Evolutionary conservation across 2,113 vertebrate genomes (phyloP), one percentile per base, ranked within the genome.

Genomic region (Vulpes ferrilata): DNA sequence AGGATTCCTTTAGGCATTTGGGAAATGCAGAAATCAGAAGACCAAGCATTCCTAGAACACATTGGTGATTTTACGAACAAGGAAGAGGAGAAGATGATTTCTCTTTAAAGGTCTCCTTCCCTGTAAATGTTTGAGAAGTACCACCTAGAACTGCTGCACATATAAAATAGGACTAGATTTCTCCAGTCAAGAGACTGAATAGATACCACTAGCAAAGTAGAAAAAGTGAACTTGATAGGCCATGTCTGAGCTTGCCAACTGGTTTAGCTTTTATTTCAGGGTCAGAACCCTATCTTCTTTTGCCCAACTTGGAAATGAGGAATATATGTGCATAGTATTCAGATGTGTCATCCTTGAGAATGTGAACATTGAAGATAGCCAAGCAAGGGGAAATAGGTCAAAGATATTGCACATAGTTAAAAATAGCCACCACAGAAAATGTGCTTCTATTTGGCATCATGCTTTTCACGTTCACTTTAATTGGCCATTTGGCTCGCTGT

Each of bases 361-460:
- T 96, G 80, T 80, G 90, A 88, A 86, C 17, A 25, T n/a, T 92
- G 79, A 82, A 93, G 53, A 93, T 74, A 94, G 65, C 12, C 27
- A n/a, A 95, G 51, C 67, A 62, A 81, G 43, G 48, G 55, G 84
- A 94, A 97, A 90, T 88, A 90, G 90, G 96, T 96, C 95, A 97
- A 97, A 96, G 78, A 93, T 87, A 96, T 7, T 64, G 65, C 35
- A 64, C 60, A 48, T 20, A 73, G 82, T 92, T 95, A 98, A 97
- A 96, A 96, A 96, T 96, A 98, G 48, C 30, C 53, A 38, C 62
- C 19, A 10, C 17, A 67, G 76, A 93, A 95, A 91, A 90, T 55
- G 38, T 16, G 5, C 89, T 81, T 81, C 20, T 38, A 8, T 95
- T 94, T 95, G 96, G 60, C 92, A 15, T 5, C 7, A 5, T 32